Evolutionary conservation across 2,113 vertebrate species (phyloP), one percentile per base, ranked within the genome.

Genomic region (Dicentrarchus labrax): DNA sequence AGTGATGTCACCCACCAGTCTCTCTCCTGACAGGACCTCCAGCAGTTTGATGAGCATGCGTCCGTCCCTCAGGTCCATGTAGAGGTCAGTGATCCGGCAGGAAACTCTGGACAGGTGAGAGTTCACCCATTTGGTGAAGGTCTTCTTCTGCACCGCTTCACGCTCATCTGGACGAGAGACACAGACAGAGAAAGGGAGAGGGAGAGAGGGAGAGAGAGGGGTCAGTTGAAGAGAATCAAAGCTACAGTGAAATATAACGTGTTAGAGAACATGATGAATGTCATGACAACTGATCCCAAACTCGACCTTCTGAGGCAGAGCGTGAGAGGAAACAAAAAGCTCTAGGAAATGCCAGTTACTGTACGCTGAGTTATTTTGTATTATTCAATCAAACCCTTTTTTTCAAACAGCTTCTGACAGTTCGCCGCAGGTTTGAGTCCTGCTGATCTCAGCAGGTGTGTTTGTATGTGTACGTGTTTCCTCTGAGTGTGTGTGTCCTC

Each of bases 61-160:
- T 57, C 98, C 98, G 86, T 99, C 98, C 0, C 98, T 96, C 77
- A 99, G 96, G 93, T 99, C 98, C 11, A 96, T 94, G 93, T 99
- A 99, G n/a, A 99, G 94, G 88, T 99, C 97, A 8, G 97, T 98
- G 92, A 99, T 99, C 68, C 98, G 93, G 86, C 97, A 98, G 81
- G 98, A 99, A 1, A 99, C 97, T 0, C 98, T 94, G 82, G 97
- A 97, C 76, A 99, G 91, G 93, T 99, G 98, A 6, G 98, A 99
- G 91, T 99, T 99, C 22, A 99, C 97, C 98, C 98, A 99, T 75
- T 99, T 99, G 2, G 97, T 97, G 94, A 99, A 99, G 65, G 98
- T 99, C 94, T 99, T 99, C 96, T 99, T 99, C 94, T 99, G 97
- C 81, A 99, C 98, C 0, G 97, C 98, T 92, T 99, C 98, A 6